These are phyloP conservation scores for Chaetoderma sp. DNA, from an alignment of 2,888 invertebrate species.

Conservation along the genomic window DNA sequence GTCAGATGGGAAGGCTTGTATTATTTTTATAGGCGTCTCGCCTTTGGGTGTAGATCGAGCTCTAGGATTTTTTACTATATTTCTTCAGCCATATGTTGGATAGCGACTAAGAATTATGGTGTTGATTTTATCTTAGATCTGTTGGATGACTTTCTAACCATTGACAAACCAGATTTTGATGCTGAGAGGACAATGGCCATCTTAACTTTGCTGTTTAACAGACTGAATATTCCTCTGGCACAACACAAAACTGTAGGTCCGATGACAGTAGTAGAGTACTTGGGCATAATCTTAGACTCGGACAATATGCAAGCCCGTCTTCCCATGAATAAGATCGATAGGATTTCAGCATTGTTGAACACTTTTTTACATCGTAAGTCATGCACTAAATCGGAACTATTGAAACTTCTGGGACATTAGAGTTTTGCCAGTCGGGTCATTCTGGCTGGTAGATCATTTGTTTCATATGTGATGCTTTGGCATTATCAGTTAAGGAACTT, in stretches of 20 bases:
- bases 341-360: conserved; percentile 16
- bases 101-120: conserved; percentile 5
- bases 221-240: conserved; percentile 25
- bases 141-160: conserved; percentile 24
- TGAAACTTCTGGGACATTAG: conserved; percentile 24
- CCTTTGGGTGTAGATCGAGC: conserved; percentile 18
- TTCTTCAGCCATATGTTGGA: conserved; percentile 17
- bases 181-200: conserved; percentile 11
- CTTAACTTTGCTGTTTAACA: conserved; percentile 8
- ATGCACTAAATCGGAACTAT: conserved; percentile 26
- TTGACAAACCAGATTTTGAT: conserved; percentile 9
- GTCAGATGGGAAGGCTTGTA: conserved; percentile 15
- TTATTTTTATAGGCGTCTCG: conserved; percentile 17
- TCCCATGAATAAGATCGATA: conserved; percentile 17
- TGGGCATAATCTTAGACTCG: conserved; percentile 30
- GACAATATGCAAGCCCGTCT: conserved; percentile 25
- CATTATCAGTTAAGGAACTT: conserved; percentile 12
- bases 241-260: conserved; percentile 28
- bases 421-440: conserved; percentile 30
- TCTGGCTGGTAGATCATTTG: conserved; percentile 28
- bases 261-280: conserved; percentile 24
- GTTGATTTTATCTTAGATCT: conserved; percentile 13
- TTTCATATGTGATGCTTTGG: conserved; percentile 26
- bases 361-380: conserved; percentile 12
- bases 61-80: conserved; percentile 19